phyloP scores from a whole-genome alignment of 2,113 vertebrate genomes.

The Cercocebus atys region DNA sequence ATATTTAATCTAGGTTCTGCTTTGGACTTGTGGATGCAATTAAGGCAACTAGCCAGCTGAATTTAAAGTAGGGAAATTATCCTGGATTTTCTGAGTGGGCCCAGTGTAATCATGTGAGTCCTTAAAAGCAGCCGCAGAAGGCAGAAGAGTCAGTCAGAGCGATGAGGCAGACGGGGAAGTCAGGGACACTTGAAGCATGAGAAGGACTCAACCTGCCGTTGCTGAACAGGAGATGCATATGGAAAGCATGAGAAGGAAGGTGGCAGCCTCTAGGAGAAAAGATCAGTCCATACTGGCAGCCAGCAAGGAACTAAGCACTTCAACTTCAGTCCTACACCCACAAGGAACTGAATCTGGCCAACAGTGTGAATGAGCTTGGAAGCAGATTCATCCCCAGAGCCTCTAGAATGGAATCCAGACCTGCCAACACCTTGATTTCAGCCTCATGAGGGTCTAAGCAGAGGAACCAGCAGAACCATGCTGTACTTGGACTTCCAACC shows the following conservation, averaged over 20 bases:
- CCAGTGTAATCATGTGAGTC: not conserved
- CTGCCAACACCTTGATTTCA: not conserved
- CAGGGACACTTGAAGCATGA: not conserved
- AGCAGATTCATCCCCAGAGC: not conserved
- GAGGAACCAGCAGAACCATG: not conserved
- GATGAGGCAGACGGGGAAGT: not conserved
- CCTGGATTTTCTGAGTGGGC: not conserved
- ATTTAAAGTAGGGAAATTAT: not conserved
- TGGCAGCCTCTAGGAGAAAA: not conserved
- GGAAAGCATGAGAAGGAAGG: not conserved
- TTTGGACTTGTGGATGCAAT: not conserved
- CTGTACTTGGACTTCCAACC: not conserved
- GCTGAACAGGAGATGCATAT: not conserved
- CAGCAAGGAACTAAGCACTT: not conserved
- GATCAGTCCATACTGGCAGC: no score
- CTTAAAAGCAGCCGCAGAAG: not conserved
- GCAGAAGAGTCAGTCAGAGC: not conserved
- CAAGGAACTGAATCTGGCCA: not conserved
- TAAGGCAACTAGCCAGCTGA: not conserved
- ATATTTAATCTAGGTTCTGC: not conserved
- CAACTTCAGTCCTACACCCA: not conserved
- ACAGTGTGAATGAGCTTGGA: not conserved
- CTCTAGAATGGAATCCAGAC: not conserved
- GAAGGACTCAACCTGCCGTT: not conserved
- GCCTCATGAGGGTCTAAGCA: not conserved